A percentile compares a stretch with the other conserved stretches of the same genome.
Evolutionary conservation across 2,888 invertebrate species (phyloP).

Genomic region (Coleophora flavipennella): DNA sequence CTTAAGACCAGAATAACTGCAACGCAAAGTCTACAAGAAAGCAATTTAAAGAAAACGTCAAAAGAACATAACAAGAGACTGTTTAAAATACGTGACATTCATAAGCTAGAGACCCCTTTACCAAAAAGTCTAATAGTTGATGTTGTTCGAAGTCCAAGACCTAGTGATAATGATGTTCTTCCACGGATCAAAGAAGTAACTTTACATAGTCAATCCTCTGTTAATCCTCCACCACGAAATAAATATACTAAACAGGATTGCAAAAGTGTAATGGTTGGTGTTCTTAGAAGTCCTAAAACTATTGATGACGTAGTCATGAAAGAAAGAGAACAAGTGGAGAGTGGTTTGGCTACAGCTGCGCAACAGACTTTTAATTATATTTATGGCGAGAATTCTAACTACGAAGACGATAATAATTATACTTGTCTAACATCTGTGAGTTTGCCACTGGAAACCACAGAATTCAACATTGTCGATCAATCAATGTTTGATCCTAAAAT

Average conservation of each 20-base stretch:
- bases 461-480: conserved; percentile 29
- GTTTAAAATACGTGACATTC: conserved; percentile 47
- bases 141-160: not conserved
- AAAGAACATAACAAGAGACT: conserved; percentile 29
- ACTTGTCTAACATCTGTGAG: conserved; percentile 2
- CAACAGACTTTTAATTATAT: too few species aligned
- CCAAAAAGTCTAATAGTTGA: conserved; percentile 20
- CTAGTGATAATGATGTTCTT: not conserved
- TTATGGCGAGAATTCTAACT: too few species aligned
- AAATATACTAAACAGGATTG: too few species aligned
- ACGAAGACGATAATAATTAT: conserved; percentile 1
- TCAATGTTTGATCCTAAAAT: conserved; percentile 52
- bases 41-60: conserved; percentile 1
- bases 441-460: conserved; percentile 5
- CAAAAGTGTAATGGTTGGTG: too few species aligned
- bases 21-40: conserved; percentile 4
- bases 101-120: conserved; percentile 28
- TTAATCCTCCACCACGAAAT: too few species aligned
- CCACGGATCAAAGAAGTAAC: not conserved
- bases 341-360: too few species aligned
- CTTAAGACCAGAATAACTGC: conserved; percentile 3
- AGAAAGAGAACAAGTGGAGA: too few species aligned
- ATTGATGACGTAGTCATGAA: too few species aligned
- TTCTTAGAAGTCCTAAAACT: too few species aligned
- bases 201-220: too few species aligned